Percentiles rank a stretch among this genome's conserved stretches.
These are phyloP conservation scores for Neelides sp. DNA, from an alignment of 1,140 invertebrate genomes.

Conservation along the genomic window DNA sequence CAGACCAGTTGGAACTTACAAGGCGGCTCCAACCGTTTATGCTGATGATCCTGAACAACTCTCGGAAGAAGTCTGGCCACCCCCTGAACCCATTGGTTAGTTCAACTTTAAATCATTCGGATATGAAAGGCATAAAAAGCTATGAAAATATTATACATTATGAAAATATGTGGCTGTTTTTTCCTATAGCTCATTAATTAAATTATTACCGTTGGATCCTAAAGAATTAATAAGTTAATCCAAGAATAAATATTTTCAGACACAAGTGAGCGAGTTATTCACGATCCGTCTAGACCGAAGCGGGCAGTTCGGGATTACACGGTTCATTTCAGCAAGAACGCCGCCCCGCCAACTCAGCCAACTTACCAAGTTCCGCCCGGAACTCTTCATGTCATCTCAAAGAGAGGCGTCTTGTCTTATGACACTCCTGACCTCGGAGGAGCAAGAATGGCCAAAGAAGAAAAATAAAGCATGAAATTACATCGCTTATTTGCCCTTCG, in stretches of 20 bases:
- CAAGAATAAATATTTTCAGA: slow-evolving; percentile 20
- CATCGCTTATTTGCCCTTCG: no score
- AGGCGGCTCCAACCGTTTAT: slow-evolving; percentile 26
- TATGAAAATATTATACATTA: no score
- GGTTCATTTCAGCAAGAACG: slow-evolving; percentile 21
- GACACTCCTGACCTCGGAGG: slow-evolving; percentile 26
- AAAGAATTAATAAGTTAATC: no score
- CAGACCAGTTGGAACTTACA: slow-evolving; percentile 15
- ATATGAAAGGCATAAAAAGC: no score
- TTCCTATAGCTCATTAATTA: no score
- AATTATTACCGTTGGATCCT: no score
- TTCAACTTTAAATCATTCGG: neutral
- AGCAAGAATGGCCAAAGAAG: slow-evolving; percentile 12
- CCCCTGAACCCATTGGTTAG: slow-evolving; percentile 22
- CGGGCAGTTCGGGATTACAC: slow-evolving; percentile 27
- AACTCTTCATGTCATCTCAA: slow-evolving; percentile 26
- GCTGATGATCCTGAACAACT: slow-evolving; percentile 25
- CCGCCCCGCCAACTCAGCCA: slow-evolving; percentile 9
- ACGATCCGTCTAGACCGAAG: slow-evolving; percentile 21
- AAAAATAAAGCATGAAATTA: no score
- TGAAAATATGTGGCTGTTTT: no score
- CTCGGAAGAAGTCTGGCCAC: slow-evolving; percentile 20
- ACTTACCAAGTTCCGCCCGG: slow-evolving; percentile 27
- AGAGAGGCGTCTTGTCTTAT: slow-evolving; percentile 25
- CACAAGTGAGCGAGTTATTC: slow-evolving; percentile 21